Evolutionary conservation across 2,888 invertebrate genomes (phyloP).

Genomic region (Lysandra coridon): DNA sequence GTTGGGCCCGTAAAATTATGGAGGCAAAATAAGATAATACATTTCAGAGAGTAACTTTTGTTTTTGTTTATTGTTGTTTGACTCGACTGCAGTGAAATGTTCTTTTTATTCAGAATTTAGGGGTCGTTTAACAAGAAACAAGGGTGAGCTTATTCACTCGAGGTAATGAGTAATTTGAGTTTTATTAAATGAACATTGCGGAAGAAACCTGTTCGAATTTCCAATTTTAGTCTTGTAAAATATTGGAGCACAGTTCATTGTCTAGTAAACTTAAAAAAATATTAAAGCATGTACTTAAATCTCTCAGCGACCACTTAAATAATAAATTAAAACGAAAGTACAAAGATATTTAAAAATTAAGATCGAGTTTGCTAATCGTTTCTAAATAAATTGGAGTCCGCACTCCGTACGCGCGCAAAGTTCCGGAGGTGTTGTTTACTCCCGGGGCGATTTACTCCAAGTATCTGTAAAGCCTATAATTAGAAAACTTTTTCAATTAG

Average conservation of each 20-base stretch:
- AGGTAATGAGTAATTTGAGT: conserved; percentile 9
- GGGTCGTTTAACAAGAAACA: conserved; percentile 35
- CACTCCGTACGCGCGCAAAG: conserved; percentile 53
- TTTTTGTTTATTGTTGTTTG: conserved; percentile 30
- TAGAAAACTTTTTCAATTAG: conserved; percentile 80
- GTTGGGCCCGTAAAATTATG: conserved; percentile 30
- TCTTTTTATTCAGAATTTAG: conserved; percentile 65
- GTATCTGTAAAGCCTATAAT: conserved; percentile 79
- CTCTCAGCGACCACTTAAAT: neutral
- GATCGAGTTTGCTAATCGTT: conserved; percentile 32
- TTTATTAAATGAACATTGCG: neutral
- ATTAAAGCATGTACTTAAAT: neutral
- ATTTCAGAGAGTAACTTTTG: conserved; percentile 24
- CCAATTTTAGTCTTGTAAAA: neutral
- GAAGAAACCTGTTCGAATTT: neutral
- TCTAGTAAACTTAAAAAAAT: neutral
- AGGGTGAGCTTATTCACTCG: neutral
- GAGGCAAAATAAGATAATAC: conserved; percentile 28
- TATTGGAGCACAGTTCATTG: neutral
- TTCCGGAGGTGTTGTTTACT: conserved; percentile 78
- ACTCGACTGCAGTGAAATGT: conserved; percentile 47
- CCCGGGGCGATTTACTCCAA: conserved; percentile 77
- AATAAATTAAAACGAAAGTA: conserved; percentile 1
- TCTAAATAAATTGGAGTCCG: conserved; percentile 30
- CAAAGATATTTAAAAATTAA: neutral